A percentile compares a stretch with the other conserved stretches of the same genome.
Evolutionary conservation across 2,113 vertebrate species (phyloP).

Genomic region (Chamaetylas fuelleborni): DNA sequence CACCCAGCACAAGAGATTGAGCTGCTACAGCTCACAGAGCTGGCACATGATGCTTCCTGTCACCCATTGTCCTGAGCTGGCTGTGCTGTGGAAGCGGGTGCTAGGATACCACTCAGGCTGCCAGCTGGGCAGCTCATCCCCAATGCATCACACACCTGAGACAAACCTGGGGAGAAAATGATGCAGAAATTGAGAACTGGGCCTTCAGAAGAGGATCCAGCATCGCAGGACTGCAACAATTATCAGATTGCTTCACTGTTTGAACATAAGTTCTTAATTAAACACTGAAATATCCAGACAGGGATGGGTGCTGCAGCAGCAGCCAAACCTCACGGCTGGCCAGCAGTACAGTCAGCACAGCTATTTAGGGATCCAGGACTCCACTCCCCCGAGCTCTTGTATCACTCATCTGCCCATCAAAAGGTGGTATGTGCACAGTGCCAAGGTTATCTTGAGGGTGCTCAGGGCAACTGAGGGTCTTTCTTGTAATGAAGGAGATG

Average conservation of each 20-base stretch:
- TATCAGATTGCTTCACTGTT: neutral
- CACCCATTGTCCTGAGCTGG: neutral
- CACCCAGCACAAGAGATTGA: rapidly evolving
- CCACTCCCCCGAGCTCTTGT: neutral
- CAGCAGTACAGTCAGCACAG: neutral
- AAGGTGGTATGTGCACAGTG: neutral
- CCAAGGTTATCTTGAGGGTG: neutral
- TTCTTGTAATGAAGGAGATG: neutral
- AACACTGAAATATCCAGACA: neutral
- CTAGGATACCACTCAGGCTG: neutral
- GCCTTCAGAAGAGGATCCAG: neutral
- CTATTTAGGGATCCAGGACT: neutral
- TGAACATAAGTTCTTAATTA: neutral
- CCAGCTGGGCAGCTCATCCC: neutral
- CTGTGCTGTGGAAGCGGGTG: rapidly evolving
- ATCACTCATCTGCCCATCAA: neutral
- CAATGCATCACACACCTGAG: rapidly evolving
- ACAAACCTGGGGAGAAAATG: neutral
- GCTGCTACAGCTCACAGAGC: neutral
- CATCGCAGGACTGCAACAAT: neutral
- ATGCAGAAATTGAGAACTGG: neutral
- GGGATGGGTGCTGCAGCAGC: neutral
- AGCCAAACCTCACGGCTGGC: neutral
- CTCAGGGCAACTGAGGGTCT: neutral
- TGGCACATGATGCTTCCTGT: neutral